Percentiles rank a stretch among this genome's conserved stretches.
Evolutionary conservation across 2,797 vertebrate genomes (phyloP).

Genomic region (Falco cherrug): DNA sequence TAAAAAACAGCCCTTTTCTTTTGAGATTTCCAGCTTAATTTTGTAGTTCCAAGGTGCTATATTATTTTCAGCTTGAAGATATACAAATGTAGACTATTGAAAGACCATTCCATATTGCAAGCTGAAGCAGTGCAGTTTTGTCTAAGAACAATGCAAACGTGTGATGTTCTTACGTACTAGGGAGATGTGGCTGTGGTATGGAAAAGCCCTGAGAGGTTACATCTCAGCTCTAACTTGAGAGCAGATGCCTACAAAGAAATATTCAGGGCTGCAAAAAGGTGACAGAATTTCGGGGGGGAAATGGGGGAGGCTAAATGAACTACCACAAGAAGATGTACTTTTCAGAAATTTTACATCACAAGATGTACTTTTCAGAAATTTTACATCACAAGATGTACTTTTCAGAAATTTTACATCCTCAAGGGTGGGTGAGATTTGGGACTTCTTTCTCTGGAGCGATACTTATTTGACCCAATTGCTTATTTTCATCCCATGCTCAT

Average conservation of each 20-base stretch:
- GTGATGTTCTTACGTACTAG: background rate
- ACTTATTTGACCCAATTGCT: background rate
- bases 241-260: background rate
- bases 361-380: background rate
- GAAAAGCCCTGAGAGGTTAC: background rate
- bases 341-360: background rate
- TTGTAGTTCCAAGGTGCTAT: background rate
- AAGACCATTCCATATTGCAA: background rate
- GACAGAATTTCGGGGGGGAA: rapidly evolving
- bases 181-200: background rate
- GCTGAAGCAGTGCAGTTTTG: background rate
- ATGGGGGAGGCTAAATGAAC: background rate
- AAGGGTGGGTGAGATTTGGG: background rate
- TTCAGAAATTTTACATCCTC: background rate
- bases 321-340: background rate
- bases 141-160: background rate
- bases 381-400: background rate
- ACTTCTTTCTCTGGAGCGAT: background rate
- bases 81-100: background rate
- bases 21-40: background rate
- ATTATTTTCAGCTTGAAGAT: background rate
- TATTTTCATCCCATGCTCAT: background rate
- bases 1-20: background rate
- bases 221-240: background rate
- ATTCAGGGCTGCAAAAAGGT: background rate